These are phyloP conservation scores for Chaetophractus vellerosus DNA, from an alignment of 2,797 vertebrate genomes.

Conservation along the genomic window DNA sequence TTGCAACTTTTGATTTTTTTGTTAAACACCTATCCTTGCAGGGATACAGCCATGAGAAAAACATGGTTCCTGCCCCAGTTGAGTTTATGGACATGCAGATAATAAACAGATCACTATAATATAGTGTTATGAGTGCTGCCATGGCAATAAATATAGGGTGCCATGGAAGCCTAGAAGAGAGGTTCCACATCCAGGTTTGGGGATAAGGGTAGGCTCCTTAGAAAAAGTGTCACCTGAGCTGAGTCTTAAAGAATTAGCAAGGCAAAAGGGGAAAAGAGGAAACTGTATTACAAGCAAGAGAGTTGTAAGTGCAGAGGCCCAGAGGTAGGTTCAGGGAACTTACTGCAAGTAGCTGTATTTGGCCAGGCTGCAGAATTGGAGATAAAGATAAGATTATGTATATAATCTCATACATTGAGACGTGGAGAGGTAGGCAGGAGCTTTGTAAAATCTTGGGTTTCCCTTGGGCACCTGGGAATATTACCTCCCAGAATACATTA, in stretches of 20 bases:
- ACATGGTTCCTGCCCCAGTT: constrained; percentile 6
- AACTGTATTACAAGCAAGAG: neutral
- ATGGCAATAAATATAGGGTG: neutral
- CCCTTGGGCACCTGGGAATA: constrained; percentile 14
- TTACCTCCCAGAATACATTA: constrained; percentile 25
- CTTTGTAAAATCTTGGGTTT: neutral
- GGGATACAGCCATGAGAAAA: constrained; percentile 33
- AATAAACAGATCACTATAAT: constrained; percentile 32
- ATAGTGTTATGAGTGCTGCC: neutral
- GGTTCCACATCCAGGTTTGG: constrained; percentile 29
- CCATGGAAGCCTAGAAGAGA: neutral
- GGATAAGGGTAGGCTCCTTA: neutral
- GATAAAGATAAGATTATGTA: neutral
- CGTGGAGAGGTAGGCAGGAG: neutral
- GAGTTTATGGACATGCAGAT: constrained; percentile 46
- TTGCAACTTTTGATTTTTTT: constrained; percentile 21
- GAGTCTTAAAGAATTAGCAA: constrained; percentile 41
- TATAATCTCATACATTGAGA: no score
- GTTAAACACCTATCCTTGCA: constrained; percentile 25
- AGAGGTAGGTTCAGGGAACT: neutral
- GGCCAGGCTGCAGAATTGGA: neutral
- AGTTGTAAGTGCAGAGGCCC: neutral
- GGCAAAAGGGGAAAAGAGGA: neutral
- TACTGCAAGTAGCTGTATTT: neutral
- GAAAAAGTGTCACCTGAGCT: constrained; percentile 10